Conservation (phyloP, 2,113 vertebrate genomes). For the Ginglymostoma cirratum region DNA sequence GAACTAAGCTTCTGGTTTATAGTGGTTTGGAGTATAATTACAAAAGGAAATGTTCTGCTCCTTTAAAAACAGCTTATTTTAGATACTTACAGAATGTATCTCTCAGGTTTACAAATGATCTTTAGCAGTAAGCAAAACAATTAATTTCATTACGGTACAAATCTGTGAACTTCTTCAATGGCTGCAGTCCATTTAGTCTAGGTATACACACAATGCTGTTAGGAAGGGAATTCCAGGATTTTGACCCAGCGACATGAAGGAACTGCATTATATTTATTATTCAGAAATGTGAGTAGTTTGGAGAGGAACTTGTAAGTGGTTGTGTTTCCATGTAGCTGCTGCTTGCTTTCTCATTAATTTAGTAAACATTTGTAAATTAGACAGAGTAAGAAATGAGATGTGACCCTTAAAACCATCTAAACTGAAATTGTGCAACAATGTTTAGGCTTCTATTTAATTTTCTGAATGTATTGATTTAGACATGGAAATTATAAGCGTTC, state of each 20-base stretch:
- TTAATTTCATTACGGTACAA: not conserved
- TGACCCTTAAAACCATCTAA: not conserved
- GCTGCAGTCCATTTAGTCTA: no score
- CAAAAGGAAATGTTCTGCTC: not conserved
- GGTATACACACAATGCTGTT: no score
- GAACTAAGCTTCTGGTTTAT: not conserved
- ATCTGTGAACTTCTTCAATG: no score
- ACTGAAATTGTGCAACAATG: not conserved
- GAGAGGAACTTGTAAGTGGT: no score
- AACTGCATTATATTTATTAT: no score
- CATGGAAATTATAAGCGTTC: not conserved
- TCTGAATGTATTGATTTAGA: not conserved
- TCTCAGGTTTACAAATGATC: not conserved
- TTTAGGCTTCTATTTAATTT: not conserved
- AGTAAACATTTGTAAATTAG: not conserved
- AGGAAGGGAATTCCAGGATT: no score
- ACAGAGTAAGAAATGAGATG: not conserved
- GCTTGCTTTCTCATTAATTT: not conserved
- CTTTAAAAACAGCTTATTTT: not conserved
- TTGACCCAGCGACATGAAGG: no score
- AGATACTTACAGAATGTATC: not conserved
- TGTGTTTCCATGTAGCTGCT: no score
- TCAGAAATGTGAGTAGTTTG: no score
- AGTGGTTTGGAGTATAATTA: not conserved
- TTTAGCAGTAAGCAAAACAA: not conserved